Percentiles rank a stretch among this genome's conserved stretches.
phyloP scores from a whole-genome alignment of 2,113 vertebrate genomes.

The Brachyistius frenatus region DNA sequence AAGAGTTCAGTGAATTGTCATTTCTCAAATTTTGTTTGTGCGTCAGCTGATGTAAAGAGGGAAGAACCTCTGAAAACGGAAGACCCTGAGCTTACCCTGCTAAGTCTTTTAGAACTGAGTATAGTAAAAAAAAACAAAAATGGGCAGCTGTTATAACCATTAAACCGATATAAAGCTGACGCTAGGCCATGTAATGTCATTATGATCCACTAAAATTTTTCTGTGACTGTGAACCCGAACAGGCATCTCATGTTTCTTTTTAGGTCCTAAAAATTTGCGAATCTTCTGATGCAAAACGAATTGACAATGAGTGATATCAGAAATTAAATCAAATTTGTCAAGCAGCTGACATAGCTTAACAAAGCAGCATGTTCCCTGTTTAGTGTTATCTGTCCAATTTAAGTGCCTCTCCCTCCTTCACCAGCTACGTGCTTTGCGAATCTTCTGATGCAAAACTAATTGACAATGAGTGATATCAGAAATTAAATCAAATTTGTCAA shows the following conservation, averaged over 20 bases:
- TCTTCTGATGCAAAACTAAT: conserved; percentile 14
- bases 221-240: conserved; percentile 42
- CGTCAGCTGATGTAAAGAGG: neutral
- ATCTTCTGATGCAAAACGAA: conserved; percentile 11
- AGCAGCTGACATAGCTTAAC: neutral
- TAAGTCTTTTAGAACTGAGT: neutral
- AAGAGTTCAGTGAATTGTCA: neutral
- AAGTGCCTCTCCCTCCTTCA: neutral
- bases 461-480: neutral
- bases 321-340: conserved; percentile 9
- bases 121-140: conserved; percentile 3
- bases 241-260: conserved; percentile 22
- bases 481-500: conserved; percentile 10
- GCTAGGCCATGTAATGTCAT: conserved; percentile 20
- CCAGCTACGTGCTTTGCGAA: conserved; percentile 86
- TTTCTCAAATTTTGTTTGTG: neutral
- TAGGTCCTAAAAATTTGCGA: neutral
- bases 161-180: conserved; percentile 1
- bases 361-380: conserved; percentile 1
- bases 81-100: neutral
- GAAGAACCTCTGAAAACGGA: neutral
- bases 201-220: conserved; percentile 41
- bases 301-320: neutral
- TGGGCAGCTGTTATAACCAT: neutral
- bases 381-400: neutral